These are phyloP conservation scores for Lydus trimaculatus DNA, from an alignment of 2,888 invertebrate species.

Conservation along the genomic window DNA sequence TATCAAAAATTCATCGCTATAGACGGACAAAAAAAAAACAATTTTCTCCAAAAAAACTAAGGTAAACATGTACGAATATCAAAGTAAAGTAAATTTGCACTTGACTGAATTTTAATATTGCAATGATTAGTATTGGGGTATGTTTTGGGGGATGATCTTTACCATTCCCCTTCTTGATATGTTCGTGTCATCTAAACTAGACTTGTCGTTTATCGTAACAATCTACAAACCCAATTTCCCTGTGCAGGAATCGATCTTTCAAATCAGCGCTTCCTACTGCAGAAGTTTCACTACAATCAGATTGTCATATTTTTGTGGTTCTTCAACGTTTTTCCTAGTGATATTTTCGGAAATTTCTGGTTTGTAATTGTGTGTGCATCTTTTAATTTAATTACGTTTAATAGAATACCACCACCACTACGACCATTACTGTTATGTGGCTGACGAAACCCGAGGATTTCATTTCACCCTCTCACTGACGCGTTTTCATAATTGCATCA, in stretches of 20 bases:
- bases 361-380: background rate
- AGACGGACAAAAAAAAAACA: background rate
- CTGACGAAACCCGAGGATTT: slow-evolving; percentile 22
- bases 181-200: slow-evolving; percentile 4
- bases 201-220: slow-evolving; percentile 44
- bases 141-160: background rate
- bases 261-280: slow-evolving; percentile 52
- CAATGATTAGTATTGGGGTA: background rate
- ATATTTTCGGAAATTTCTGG: background rate
- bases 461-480: slow-evolving; percentile 22
- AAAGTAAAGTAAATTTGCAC: background rate
- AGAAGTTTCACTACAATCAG: slow-evolving; percentile 35
- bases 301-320: slow-evolving; percentile 29
- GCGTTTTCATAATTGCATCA: slow-evolving; percentile 36
- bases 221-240: slow-evolving; percentile 60
- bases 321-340: too few relatives aligned
- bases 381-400: slow-evolving; percentile 32
- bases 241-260: slow-evolving; percentile 55
- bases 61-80: background rate
- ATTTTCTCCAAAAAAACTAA: background rate
- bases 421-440: background rate
- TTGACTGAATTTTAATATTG: slow-evolving; percentile 5
- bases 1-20: background rate
- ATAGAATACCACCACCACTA: slow-evolving; percentile 10
- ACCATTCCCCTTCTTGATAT: background rate